Conservation (phyloP, 1,140 invertebrate species). For the Drosophila prosaltans region DNA sequence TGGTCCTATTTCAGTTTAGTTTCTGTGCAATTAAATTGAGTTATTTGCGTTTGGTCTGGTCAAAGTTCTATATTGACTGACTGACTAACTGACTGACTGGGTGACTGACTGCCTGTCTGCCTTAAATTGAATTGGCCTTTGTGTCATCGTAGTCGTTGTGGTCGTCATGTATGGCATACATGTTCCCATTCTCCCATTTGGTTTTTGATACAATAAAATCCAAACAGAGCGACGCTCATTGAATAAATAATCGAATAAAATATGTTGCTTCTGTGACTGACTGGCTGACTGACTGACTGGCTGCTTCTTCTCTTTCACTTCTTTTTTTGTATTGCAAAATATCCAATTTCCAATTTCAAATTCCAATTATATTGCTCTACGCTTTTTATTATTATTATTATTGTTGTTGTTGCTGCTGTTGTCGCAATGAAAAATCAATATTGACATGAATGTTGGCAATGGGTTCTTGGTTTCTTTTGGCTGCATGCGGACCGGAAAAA, state of each 20-base stretch:
- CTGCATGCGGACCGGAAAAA: slow-evolving; percentile 41
- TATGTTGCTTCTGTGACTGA: slow-evolving; percentile 39
- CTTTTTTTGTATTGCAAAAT: slow-evolving; percentile 66
- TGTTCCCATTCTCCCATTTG: slow-evolving; percentile 49
- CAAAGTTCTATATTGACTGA: slow-evolving; percentile 46
- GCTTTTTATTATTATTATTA: slow-evolving; percentile 78
- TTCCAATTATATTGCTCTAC: slow-evolving; percentile 81
- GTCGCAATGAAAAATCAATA: slow-evolving; percentile 78
- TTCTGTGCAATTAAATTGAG: slow-evolving; percentile 73
- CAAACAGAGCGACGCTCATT: slow-evolving; percentile 74
- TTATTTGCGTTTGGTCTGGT: slow-evolving; percentile 67
- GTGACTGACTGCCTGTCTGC: slow-evolving; percentile 36
- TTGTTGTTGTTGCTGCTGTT: slow-evolving; percentile 44
- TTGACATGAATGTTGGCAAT: slow-evolving; percentile 72
- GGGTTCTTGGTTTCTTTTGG: slow-evolving; percentile 24
- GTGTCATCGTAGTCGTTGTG: slow-evolving; percentile 47
- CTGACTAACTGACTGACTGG: slow-evolving; percentile 23
- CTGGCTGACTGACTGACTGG: slow-evolving; percentile 1
- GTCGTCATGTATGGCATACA: slow-evolving; percentile 67
- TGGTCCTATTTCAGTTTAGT: slow-evolving; percentile 39
- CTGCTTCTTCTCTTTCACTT: slow-evolving; percentile 33
- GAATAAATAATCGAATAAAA: slow-evolving; percentile 81
- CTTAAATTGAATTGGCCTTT: slow-evolving; percentile 80
- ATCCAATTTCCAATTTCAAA: slow-evolving; percentile 81
- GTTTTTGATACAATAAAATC: slow-evolving; percentile 69